Base-by-base conservation (phyloP, 1,140 invertebrate species). In the Homalodisca vitripennis region DNA sequence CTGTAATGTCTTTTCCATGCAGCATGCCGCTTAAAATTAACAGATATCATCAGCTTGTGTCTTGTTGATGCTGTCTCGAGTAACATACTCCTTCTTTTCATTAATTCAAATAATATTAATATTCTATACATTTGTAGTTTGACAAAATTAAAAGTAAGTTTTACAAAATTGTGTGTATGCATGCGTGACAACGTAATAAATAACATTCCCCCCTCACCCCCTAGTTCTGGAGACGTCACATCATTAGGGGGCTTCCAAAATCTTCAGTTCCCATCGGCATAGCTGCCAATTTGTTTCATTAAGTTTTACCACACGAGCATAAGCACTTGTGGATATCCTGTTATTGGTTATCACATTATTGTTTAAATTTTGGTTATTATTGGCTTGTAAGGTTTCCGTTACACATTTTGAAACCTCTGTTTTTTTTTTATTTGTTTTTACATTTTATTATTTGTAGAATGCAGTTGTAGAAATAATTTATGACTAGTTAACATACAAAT, bases 201-300 rank as follows among this genome's bases (percentile, higher is more conserved):
- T 26, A 71, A 64, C 62, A 73, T 72, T 71, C 71, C 69, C 72
- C 74, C 70, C 55, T 34, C 31, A 75, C 76, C 80, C 79, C 80
- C 79, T 80, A 77, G 79, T 81, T 81, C 80, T 81, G 80, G 81
- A 80, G 81, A 79, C 75, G 73, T 72, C 78, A 79, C 79, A 80
- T 77, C 77, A 73, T 81, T 80, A 82, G 82, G 83, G 82, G 77
- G 76, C 55, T 34, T 51, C 31, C 41, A 46, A 51, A 51, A 48
- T 55, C 55, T 41, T 60, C 26, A 24, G 27, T n/a, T 46, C 31
- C 41, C 53, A 27, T 20, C 57, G 55, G 55, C 55, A 64, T 47
- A 62, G 47, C 65, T 64, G 65, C 70, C 65, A 64, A 57, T 64
- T 62, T 69, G 32, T 55, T 70, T 70, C 57, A 62, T 70, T 70